These are phyloP conservation scores for Ciconia maguari DNA, from an alignment of 2,113 vertebrate genomes.

Conservation along the genomic window DNA sequence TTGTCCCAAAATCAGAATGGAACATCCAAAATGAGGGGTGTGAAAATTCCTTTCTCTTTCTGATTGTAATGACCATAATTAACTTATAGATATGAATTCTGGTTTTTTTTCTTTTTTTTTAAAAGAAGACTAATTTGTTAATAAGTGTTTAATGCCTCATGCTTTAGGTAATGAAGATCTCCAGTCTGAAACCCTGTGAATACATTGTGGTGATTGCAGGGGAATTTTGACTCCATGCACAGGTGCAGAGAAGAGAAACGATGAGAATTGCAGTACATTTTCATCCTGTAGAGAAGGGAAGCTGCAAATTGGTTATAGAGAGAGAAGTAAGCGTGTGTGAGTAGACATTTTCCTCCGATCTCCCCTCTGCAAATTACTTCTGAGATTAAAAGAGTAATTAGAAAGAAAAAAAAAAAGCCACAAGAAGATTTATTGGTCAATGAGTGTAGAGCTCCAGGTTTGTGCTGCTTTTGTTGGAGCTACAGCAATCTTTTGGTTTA, in stretches of 20 bases:
- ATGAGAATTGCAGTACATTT: neutral
- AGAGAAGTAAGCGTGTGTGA: neutral
- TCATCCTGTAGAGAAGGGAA: neutral
- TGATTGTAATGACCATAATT: neutral
- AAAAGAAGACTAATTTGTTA: rapidly evolving
- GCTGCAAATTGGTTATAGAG: neutral
- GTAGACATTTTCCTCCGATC: neutral
- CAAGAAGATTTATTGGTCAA: neutral
- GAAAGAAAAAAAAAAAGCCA: neutral
- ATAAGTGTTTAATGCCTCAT: neutral
- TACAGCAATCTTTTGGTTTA: neutral
- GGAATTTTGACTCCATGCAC: neutral
- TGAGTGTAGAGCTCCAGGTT: neutral
- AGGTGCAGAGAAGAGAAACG: neutral
- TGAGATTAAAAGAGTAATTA: slow-evolving; percentile 32
- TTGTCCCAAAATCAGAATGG: neutral
- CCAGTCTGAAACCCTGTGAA: neutral
- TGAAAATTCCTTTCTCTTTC: neutral
- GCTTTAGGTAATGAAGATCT: neutral
- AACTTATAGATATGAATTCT: neutral
- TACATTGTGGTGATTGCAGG: neutral
- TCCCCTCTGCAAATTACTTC: slow-evolving; percentile 14
- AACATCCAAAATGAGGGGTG: neutral
- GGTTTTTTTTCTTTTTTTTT: neutral
- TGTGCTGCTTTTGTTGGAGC: neutral